Conservation (phyloP, 2,888 invertebrate genomes). For the Norana najaformis region DNA sequence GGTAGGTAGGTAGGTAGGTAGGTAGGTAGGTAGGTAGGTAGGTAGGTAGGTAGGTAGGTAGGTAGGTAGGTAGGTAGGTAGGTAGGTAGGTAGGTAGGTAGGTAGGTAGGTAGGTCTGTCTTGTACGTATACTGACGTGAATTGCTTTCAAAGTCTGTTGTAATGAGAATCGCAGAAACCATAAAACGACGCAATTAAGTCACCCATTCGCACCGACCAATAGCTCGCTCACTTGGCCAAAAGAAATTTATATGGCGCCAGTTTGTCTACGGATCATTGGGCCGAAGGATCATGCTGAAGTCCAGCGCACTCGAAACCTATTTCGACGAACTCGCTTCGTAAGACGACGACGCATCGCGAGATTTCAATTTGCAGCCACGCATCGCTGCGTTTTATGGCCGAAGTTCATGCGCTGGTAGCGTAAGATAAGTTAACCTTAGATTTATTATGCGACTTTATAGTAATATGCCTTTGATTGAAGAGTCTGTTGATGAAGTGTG, state of each 20-base stretch:
- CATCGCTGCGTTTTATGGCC: background rate
- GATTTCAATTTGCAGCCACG: background rate
- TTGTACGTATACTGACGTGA: too few species aligned
- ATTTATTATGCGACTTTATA: too few species aligned
- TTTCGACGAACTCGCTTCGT: background rate
- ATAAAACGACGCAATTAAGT: background rate
- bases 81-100: too few species aligned
- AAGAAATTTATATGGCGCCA: constrained; percentile 1
- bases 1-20: too few species aligned
- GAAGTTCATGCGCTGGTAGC: background rate
- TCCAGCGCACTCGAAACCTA: background rate
- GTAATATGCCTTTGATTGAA: too few species aligned
- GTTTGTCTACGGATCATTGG: background rate
- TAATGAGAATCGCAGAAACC: constrained; percentile 5
- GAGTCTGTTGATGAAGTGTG: too few species aligned
- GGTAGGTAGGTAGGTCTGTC: too few species aligned
- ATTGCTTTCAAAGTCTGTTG: background rate
- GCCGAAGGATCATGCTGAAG: background rate
- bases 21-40: too few species aligned
- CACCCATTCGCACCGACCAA: background rate
- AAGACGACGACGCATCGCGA: background rate
- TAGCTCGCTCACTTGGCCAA: background rate
- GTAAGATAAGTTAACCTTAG: too few species aligned
- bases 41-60: too few species aligned
- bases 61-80: too few species aligned